A percentile compares a stretch with the other conserved stretches of the same genome.
phyloP scores from a whole-genome alignment of 2,797 vertebrate species.

The Pangasius krempfi region DNA sequence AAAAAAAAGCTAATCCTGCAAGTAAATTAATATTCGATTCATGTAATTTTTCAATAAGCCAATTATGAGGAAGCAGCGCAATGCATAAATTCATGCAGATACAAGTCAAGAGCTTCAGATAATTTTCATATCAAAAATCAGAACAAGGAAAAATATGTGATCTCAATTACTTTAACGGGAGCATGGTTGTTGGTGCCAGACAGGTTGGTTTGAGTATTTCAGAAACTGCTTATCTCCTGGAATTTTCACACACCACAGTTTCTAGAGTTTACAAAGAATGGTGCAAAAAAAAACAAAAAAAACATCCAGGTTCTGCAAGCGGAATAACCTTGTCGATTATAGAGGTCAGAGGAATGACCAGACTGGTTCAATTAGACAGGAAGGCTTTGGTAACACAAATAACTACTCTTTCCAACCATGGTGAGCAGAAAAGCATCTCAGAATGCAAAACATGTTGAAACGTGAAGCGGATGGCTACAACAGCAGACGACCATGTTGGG shows the following conservation, averaged over 20 bases:
- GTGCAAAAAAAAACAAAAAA: neutral
- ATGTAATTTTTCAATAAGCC: neutral
- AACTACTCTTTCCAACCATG: neutral
- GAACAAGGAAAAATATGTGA: neutral
- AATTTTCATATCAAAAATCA: neutral
- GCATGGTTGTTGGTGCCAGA: neutral
- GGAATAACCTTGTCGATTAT: neutral
- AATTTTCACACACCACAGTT: neutral
- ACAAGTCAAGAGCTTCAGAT: neutral
- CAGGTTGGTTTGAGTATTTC: neutral
- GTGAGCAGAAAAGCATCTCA: neutral
- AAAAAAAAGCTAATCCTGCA: neutral
- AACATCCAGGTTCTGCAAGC: neutral
- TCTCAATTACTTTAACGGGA: neutral
- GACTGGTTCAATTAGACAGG: neutral
- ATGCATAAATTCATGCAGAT: neutral
- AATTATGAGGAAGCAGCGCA: neutral
- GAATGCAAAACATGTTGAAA: neutral
- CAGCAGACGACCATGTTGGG: neutral
- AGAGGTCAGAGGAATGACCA: neutral
- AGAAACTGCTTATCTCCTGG: neutral
- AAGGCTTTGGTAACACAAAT: constrained; percentile 3
- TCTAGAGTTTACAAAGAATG: neutral
- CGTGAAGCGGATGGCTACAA: neutral
- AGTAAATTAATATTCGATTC: neutral